Evolutionary conservation across 2,113 vertebrate species (phyloP).

Genomic region (Cairina moschata): DNA sequence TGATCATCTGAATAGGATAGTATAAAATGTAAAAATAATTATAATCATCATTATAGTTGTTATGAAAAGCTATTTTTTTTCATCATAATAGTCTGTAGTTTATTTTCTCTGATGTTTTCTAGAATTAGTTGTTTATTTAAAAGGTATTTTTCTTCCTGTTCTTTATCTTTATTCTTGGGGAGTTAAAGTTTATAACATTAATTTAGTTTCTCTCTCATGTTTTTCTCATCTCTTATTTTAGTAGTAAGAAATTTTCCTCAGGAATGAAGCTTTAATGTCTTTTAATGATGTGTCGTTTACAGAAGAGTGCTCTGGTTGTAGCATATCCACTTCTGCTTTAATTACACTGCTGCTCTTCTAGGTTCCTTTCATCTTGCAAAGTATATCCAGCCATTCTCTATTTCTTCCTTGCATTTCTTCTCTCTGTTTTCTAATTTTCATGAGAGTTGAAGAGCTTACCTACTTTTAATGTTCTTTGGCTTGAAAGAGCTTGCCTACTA

Average conservation of each 20-base stretch:
- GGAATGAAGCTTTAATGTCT: conserved; percentile 51
- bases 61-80: background rate
- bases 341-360: conserved; percentile 64
- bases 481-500: background rate
- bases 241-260: conserved; percentile 41
- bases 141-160: background rate
- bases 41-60: background rate
- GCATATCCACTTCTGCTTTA: conserved; percentile 64
- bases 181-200: conserved; percentile 14
- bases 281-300: conserved; percentile 44
- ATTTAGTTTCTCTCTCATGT: conserved; percentile 30
- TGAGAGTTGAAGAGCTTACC: conserved; percentile 37
- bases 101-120: conserved; percentile 21
- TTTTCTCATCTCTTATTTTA: conserved; percentile 42
- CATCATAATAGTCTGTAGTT: background rate
- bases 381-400: conserved; percentile 22
- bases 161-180: background rate
- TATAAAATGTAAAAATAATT: background rate
- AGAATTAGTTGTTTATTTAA: conserved; percentile 10
- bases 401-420: conserved; percentile 27
- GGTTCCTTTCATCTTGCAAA: conserved; percentile 72
- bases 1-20: background rate
- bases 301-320: conserved; percentile 48
- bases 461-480: conserved; percentile 32
- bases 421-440: conserved; percentile 51